phyloP scores from a whole-genome alignment of 2,113 vertebrate genomes.

The Donacobius atricapilla region DNA sequence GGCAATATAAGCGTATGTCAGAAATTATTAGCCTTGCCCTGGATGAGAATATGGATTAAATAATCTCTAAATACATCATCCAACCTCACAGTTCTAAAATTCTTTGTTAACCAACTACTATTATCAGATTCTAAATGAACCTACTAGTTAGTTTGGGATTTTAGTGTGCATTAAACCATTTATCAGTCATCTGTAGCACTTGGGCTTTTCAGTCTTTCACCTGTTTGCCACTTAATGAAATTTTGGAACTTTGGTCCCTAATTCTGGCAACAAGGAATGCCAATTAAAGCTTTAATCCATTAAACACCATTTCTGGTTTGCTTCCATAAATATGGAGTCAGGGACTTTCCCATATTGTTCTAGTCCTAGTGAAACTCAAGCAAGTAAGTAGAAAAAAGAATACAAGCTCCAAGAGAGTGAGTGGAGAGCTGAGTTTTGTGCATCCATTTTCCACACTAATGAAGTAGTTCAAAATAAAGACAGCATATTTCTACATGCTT shows the following conservation, averaged over 20 bases:
- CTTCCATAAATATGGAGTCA: not conserved
- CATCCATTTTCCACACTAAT: not conserved
- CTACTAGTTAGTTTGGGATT: not conserved
- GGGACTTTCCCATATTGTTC: not conserved
- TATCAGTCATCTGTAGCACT: not conserved
- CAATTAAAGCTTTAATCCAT: not conserved
- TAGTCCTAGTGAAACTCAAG: too few species aligned
- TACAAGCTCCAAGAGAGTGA: not conserved
- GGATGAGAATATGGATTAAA: not conserved
- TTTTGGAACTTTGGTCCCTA: not conserved
- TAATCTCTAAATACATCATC: not conserved
- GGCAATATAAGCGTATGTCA: not conserved
- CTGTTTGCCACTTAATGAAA: not conserved
- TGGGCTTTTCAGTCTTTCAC: not conserved
- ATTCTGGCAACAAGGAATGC: not conserved
- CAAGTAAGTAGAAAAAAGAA: too few species aligned
- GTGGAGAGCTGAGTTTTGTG: not conserved
- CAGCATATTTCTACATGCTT: not conserved
- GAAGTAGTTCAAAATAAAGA: not conserved
- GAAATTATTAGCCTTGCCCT: not conserved
- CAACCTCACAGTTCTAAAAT: not conserved
- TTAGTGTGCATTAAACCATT: not conserved
- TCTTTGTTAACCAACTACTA: not conserved
- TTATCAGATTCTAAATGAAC: not conserved
- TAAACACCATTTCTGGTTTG: not conserved